A percentile compares a stretch with the other conserved stretches of the same genome.
phyloP scores from a whole-genome alignment of 1,140 invertebrate species.

The Tetramorium parvispinum region DNA sequence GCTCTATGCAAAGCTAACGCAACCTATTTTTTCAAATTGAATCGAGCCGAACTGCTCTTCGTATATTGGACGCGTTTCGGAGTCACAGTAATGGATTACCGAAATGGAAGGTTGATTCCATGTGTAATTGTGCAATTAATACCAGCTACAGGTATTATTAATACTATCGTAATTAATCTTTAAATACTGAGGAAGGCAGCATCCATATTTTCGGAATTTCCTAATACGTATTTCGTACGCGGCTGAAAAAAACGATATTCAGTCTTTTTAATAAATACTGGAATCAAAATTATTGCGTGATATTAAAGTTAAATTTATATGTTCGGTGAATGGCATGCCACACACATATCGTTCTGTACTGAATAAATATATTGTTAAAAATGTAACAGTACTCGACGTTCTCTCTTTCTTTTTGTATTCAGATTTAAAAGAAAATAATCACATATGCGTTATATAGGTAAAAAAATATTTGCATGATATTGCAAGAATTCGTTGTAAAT shows the following conservation, averaged over 20 bases:
- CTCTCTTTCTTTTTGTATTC: constrained; percentile 1
- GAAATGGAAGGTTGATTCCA: constrained; percentile 56
- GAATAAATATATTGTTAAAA: constrained; percentile 16
- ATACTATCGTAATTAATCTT: constrained; percentile 33
- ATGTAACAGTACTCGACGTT: neutral
- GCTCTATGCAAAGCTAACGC: constrained; percentile 61
- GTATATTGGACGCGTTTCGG: constrained; percentile 60
- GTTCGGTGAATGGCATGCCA: neutral
- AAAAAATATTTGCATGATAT: neutral
- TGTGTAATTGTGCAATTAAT: constrained; percentile 54
- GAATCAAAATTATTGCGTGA: constrained; percentile 3
- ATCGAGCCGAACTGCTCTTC: constrained; percentile 60
- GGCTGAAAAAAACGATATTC: neutral
- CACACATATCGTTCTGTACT: neutral
- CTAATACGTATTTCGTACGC: neutral
- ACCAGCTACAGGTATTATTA: constrained; percentile 28
- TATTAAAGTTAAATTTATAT: constrained; percentile 16
- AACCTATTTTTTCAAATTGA: constrained; percentile 74
- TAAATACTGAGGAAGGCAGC: constrained; percentile 31
- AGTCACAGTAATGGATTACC: constrained; percentile 55
- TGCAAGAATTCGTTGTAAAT: neutral
- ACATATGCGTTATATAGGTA: neutral
- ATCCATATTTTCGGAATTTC: neutral
- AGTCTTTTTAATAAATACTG: neutral
- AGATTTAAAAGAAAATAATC: constrained; percentile 5